Conservation (phyloP, 2,888 invertebrate species). For the Tricholauxania praeusta region DNA sequence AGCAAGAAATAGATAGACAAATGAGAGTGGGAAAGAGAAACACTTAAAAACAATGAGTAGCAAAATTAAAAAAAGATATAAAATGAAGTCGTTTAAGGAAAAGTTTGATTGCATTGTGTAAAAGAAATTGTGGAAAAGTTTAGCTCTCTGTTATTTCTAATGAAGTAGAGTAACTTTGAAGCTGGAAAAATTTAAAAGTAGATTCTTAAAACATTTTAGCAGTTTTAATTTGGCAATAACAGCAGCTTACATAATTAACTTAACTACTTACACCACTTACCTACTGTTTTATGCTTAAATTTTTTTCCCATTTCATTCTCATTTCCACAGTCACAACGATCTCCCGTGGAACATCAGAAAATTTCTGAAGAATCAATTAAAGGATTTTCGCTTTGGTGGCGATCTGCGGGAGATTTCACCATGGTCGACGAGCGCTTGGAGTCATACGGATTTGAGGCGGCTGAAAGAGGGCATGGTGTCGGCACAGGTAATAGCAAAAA, state of each 20-base stretch:
- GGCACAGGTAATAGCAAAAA: conserved; percentile 73
- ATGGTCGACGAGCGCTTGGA: conserved; percentile 83
- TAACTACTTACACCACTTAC: neutral
- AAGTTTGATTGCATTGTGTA: too few relatives aligned
- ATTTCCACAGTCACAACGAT: conserved; percentile 70
- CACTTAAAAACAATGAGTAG: too few relatives aligned
- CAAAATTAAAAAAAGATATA: too few relatives aligned
- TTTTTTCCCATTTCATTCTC: conserved; percentile 20
- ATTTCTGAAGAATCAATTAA: conserved; percentile 75
- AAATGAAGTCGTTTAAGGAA: too few relatives aligned
- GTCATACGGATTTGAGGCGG: conserved; percentile 82
- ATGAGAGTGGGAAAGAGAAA: neutral
- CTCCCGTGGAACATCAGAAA: conserved; percentile 78
- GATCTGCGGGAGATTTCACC: conserved; percentile 78
- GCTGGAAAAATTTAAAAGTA: too few relatives aligned
- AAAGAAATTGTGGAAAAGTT: too few relatives aligned
- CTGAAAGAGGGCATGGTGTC: conserved; percentile 81
- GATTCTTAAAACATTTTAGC: too few relatives aligned
- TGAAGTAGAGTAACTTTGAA: too few relatives aligned
- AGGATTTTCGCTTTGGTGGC: conserved; percentile 74
- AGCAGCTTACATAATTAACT: too few relatives aligned
- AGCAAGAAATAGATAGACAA: neutral
- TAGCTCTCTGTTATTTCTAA: too few relatives aligned
- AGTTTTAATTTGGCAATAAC: too few relatives aligned
- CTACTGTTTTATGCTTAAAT: neutral